Conservation (phyloP, 2,797 vertebrate species). For the Picus viridis region DNA sequence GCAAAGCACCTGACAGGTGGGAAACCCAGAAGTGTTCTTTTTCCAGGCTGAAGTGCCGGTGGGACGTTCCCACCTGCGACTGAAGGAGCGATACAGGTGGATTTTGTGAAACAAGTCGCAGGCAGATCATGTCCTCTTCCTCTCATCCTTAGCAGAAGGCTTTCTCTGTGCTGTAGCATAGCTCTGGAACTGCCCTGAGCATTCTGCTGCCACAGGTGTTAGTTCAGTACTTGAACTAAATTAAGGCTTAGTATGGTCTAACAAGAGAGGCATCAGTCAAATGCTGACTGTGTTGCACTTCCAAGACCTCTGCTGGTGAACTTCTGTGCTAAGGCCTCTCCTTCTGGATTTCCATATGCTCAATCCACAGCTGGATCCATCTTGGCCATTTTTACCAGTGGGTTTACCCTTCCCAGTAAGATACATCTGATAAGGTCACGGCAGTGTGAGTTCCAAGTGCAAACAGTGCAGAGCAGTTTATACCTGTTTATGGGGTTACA, state of each 20-base stretch:
- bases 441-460: not conserved
- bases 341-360: not conserved
- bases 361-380: not conserved
- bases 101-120: not conserved
- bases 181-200: not conserved
- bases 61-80: not conserved
- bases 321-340: not conserved
- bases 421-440: not conserved
- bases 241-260: not conserved
- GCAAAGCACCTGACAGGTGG: slow-evolving; percentile 7
- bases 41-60: not conserved
- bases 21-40: slow-evolving; percentile 7
- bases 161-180: not conserved
- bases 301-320: not conserved
- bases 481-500: not conserved
- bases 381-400: not conserved
- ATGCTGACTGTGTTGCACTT: not conserved
- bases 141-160: slow-evolving; percentile 5
- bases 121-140: not conserved
- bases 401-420: not conserved
- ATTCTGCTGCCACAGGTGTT: not conserved
- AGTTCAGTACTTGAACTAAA: slow-evolving; percentile 6
- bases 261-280: not conserved
- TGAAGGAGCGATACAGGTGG: not conserved
- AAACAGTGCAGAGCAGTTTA: not conserved